Base-by-base conservation (phyloP, 2,113 vertebrate species). In the Carassius gibelio region DNA sequence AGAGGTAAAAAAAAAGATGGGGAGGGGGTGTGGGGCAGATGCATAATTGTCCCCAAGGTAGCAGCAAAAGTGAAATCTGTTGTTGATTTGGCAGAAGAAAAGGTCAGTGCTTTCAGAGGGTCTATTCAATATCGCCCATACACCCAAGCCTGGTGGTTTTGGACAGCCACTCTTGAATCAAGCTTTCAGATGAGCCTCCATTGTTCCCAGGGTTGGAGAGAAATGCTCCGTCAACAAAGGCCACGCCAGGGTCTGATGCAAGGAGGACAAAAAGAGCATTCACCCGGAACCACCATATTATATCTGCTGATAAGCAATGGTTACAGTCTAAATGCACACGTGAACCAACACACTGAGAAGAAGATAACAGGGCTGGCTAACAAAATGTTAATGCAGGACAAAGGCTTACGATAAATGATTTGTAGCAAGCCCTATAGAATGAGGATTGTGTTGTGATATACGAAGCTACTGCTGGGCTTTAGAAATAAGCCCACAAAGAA, bases 41-140 rank as follows among this genome's bases (percentile, higher is more conserved):
- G 80, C 72, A 82, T 86, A 86, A 86, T 83, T 86, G 85, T 86
- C 75, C 61, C 85, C 85, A 86, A 83, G 72, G 80, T 86, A 57
- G 57, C 48, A 36, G 66, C 45, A 66, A 59, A 77, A 86, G 81
- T 76, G 48, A 77, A 76, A 82, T 86, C 69, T 74, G 62, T 30
- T 75, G 71, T 82, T 75, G 34, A 7, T 82, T 66, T 52, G 59
- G 81, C 83, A 77, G 50, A 76, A 64, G 64, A 85, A 84, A 87
- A 90, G 85, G 89, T 88, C 85, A 87, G 26, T 66, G 69, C 62
- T 68, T 82, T 87, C 69, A 75, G 45, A 59, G 48, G 50, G 64
- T 52, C 38, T 76, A 71, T 76, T 52, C 26, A 61, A 66, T 82
- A 61, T 62, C 72, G 2, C 38, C 13, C 69, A 72, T 30, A 71